Conservation (phyloP, 1,140 invertebrate species). For the Ridgeia piscesae region DNA sequence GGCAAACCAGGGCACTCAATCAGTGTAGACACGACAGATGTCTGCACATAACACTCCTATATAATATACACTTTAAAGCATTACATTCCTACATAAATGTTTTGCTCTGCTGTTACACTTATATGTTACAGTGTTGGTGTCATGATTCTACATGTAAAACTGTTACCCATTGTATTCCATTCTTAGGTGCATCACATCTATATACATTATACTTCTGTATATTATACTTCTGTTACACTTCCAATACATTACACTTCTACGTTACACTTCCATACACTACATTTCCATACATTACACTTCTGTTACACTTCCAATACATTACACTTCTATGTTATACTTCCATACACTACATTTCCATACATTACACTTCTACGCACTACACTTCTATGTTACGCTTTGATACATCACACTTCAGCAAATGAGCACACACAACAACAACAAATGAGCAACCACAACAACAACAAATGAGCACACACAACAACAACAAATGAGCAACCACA, state of each 20-base stretch:
- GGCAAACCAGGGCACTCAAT: neutral
- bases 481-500: too few species aligned
- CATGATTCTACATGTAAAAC: too few species aligned
- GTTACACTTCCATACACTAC: neutral
- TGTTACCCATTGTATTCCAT: too few species aligned
- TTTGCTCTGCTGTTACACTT: neutral
- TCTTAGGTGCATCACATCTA: too few species aligned
- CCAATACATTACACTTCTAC: neutral
- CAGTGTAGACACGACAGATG: neutral
- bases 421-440: neutral
- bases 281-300: neutral
- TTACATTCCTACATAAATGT: neutral
- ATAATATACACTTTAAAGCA: too few species aligned
- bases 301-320: neutral
- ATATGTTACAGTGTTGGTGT: too few species aligned
- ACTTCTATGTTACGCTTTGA: neutral
- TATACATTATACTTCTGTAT: neutral
- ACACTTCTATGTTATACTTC: neutral
- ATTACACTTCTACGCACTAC: neutral
- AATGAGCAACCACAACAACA: too few species aligned
- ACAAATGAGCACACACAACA: too few species aligned
- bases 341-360: neutral
- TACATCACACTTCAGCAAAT: neutral
- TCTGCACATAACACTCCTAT: neutral
- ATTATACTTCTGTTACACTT: neutral